These are phyloP conservation scores for Drosophila borborema DNA, from an alignment of 2,888 invertebrate genomes.

Conservation along the genomic window DNA sequence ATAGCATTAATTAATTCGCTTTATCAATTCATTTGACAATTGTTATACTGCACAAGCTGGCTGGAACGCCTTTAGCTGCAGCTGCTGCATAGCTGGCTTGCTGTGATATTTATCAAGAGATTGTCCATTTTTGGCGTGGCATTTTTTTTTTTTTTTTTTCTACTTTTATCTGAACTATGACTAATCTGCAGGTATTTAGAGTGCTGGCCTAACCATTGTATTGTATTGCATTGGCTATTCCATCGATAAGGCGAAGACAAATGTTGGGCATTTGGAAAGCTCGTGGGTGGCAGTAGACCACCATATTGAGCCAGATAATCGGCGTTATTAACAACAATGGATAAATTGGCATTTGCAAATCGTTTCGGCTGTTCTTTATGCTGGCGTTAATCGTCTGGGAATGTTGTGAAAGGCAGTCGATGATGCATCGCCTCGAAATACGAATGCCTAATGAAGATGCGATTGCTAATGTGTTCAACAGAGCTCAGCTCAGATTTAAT, in stretches of 20 bases:
- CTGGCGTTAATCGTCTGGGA: conserved; percentile 59
- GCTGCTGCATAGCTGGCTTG: conserved; percentile 57
- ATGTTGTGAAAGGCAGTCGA: conserved; percentile 70
- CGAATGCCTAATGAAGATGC: conserved; percentile 52
- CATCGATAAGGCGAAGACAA: conserved; percentile 55
- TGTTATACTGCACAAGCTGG: conserved; percentile 24
- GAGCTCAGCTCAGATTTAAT: conserved; percentile 18
- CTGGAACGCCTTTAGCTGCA: conserved; percentile 20
- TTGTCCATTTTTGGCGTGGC: conserved; percentile 60
- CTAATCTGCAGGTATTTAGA: conserved; percentile 74
- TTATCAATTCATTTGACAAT: background rate
- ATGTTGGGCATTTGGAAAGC: conserved; percentile 43
- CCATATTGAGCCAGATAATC: conserved; percentile 42
- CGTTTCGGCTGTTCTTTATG: conserved; percentile 49
- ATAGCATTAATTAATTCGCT: background rate
- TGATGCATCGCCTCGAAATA: conserved; percentile 45
- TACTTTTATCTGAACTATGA: conserved; percentile 62
- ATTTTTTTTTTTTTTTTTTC: conserved; percentile 14
- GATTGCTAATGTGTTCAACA: conserved; percentile 29
- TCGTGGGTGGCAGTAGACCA: conserved; percentile 65
- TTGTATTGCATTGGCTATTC: conserved; percentile 26
- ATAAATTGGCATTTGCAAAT: conserved; percentile 64
- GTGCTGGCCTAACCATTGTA: conserved; percentile 54
- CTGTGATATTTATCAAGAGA: conserved; percentile 53
- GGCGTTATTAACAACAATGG: conserved; percentile 61